Percentiles rank a stretch among this genome's conserved stretches.
phyloP scores from a whole-genome alignment of 2,797 vertebrate species.

The Poecilia picta region DNA sequence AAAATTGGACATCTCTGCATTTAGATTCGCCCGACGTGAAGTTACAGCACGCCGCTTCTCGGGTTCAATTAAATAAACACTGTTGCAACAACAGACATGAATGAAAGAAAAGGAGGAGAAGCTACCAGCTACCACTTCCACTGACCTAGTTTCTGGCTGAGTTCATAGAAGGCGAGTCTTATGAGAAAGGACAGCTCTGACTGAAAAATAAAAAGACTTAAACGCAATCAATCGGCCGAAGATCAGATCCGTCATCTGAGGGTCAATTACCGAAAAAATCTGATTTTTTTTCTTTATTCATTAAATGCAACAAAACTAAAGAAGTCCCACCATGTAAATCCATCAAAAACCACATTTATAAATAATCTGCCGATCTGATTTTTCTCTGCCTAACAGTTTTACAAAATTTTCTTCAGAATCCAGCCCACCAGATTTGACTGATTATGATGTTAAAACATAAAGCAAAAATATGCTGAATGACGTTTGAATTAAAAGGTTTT shows the following conservation, averaged over 20 bases:
- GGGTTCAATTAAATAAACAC: conserved; percentile 15
- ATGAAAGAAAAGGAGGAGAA: conserved; percentile 17
- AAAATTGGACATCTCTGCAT: background rate
- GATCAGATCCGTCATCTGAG: background rate
- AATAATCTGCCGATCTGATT: background rate
- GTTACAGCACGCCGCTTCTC: conserved; percentile 4
- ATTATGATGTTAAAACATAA: background rate
- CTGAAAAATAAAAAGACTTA: background rate
- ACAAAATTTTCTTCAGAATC: background rate
- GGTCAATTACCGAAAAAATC: background rate
- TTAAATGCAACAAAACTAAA: conserved; percentile 2
- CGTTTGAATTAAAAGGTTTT: background rate
- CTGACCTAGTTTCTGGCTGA: conserved; percentile 46
- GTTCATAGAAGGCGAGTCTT: conserved; percentile 8
- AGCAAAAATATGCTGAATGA: background rate
- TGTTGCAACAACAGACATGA: background rate
- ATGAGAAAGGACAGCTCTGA: conserved; percentile 8
- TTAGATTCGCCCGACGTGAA: background rate
- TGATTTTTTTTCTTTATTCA: background rate
- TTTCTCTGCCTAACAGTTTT: background rate
- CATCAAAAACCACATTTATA: background rate
- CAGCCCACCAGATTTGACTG: background rate
- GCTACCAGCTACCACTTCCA: conserved; percentile 17
- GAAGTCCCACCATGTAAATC: background rate
- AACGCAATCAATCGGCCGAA: background rate